Evolutionary conservation across 1,140 invertebrate genomes (phyloP).

Genomic region (Neodiprion virginianus): DNA sequence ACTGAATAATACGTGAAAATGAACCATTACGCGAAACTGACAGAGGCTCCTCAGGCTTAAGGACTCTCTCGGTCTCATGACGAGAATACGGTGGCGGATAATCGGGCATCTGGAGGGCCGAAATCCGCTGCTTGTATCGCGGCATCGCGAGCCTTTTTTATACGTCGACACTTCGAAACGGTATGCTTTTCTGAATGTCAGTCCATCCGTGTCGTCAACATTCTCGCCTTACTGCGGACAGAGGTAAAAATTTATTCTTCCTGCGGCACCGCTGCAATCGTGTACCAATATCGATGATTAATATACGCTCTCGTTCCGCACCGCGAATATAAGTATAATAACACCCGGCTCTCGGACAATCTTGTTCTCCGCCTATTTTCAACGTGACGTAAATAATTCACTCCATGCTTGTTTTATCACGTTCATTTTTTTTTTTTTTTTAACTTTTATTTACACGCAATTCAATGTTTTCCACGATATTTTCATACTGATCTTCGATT

Average conservation of each 20-base stretch:
- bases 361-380: no score
- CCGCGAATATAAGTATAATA: no score
- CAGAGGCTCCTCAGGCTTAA: not conserved
- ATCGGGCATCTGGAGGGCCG: conserved; percentile 18
- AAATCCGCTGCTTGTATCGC: conserved; percentile 17
- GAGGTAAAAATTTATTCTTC: not conserved
- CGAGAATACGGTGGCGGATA: conserved; percentile 22
- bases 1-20: not conserved
- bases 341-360: no score
- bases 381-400: not conserved
- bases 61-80: conserved; percentile 15
- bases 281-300: not conserved
- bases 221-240: not conserved
- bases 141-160: not conserved
- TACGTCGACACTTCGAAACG: not conserved
- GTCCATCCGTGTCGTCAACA: not conserved
- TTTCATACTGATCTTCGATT: no score
- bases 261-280: not conserved
- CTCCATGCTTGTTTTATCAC: not conserved
- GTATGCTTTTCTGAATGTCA: not conserved
- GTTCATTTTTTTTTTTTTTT: not conserved
- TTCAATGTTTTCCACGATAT: not conserved
- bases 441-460: not conserved
- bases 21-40: not conserved
- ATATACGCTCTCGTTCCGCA: not conserved